Base-by-base conservation (phyloP, 1,140 invertebrate species). In the Ceratina japonica region DNA sequence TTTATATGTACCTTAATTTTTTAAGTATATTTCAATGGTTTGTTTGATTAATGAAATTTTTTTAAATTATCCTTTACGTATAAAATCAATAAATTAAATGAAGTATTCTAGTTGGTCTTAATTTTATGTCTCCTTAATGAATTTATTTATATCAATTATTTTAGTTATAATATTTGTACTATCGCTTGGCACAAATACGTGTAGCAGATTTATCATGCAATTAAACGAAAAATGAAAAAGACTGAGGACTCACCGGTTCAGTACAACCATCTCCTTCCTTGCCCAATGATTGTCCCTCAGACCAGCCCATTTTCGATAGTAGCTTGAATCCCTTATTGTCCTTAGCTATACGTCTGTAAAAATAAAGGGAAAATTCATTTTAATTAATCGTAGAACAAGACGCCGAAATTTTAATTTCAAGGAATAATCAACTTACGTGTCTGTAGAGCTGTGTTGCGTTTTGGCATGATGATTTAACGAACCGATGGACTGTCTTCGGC, bases 271-370 rank as follows among this genome's bases (percentile, higher is more conserved):
- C 93, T 18, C 88, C 87, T 82, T 94, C 94, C 91, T 97, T 97
- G 16, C 98, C 98, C 63, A 99, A 92, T 0, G 95, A 94, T 83
- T 97, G 94, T 70, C 97, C 98, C 91, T 96, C 95, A n/a, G 94
- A 95, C 97, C 97, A 98, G 18, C 98, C 98, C 96, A 98, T 97
- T 92, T 98, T 98, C 69, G 95, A 93, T 54, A 98, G 89, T 90
- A 98, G 91, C 93, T 97, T 96, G 90, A 97, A 98, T 0, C 98
- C 97, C 92, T 97, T 97, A 87, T 98, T 98, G 51, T 95, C 94
- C 24, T 95, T 92, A 20, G 95, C 90, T 86, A 98, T 96, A 27
- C 94, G 95, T 86, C 97, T 98, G 90, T 76, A 84, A 91, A 84
- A 91, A 63, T 65, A 65, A 56, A 83, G 59, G 13, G 3, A 62